Base-by-base conservation (phyloP, 1,140 invertebrate species). In the Mizuhopecten yessoensis region DNA sequence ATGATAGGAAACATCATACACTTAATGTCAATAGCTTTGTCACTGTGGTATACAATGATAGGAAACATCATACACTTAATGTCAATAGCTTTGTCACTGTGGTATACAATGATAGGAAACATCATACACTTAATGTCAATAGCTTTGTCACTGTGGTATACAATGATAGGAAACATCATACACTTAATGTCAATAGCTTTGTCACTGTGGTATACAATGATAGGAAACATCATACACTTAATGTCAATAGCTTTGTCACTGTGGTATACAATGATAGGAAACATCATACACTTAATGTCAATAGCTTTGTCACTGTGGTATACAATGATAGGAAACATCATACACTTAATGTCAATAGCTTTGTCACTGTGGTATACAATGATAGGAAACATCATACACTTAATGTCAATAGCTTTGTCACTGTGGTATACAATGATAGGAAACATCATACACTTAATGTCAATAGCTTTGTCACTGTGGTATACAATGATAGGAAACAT, bases 231-330 rank as follows among this genome's bases (percentile, higher is more conserved):
- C 11, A 75, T n/a, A 75, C 57, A n/a, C 57, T 75, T 75, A 75
- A 75, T 75, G 57, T 75, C 57, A 75, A 75, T 17, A 10, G 15
- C 15, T 49, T 49, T 49, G 57, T 75, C 57, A 75, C 57, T 75
- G 57, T 29, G n/a, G n/a, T n/a, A n/a, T n/a, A n/a, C n/a, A n/a
- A n/a, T n/a, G n/a, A n/a, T n/a, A n/a, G n/a, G n/a, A n/a, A n/a
- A n/a, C n/a, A 75, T 75, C 11, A 75, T n/a, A 75, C 57, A n/a
- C 57, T 75, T 75, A 75, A 75, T 75, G 57, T 75, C 57, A 75
- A 75, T 17, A 10, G 15, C 15, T 49, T 49, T 49, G 57, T 75
- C 57, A 75, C 57, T 75, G 57, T 29, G n/a, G n/a, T n/a, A n/a
- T n/a, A n/a, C n/a, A n/a, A n/a, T n/a, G n/a, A n/a, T n/a, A n/a